Conservation (phyloP, 2,797 vertebrate species). For the Centropyge bicolor region DNA sequence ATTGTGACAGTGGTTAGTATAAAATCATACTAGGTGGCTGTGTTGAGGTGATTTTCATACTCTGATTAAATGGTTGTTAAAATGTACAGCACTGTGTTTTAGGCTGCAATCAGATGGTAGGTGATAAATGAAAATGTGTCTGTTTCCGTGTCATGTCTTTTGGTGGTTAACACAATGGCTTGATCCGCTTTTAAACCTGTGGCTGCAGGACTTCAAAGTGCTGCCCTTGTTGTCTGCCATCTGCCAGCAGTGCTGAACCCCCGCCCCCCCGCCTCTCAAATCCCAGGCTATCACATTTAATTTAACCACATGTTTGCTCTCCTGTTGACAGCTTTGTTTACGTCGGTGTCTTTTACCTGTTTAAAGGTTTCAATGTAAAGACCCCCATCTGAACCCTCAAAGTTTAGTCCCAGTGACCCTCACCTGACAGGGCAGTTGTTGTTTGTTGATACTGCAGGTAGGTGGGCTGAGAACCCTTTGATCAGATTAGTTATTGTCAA, state of each 20-base stretch:
- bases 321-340: slow-evolving; percentile 37
- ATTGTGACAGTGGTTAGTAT: background rate
- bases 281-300: slow-evolving; percentile 26
- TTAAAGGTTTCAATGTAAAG: background rate
- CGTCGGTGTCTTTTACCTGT: slow-evolving; percentile 1
- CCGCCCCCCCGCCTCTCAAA: slow-evolving; percentile 2
- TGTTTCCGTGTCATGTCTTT: slow-evolving; percentile 10
- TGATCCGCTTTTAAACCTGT: slow-evolving; percentile 79
- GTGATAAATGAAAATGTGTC: background rate
- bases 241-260: slow-evolving; percentile 64
- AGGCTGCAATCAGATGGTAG: background rate
- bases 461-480: slow-evolving; percentile 10
- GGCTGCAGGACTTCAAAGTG: slow-evolving; percentile 69
- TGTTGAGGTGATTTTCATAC: background rate
- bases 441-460: slow-evolving; percentile 13
- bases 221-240: slow-evolving; percentile 68
- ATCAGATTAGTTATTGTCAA: background rate
- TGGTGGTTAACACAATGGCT: slow-evolving; percentile 59
- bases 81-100: background rate
- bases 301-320: slow-evolving; percentile 32
- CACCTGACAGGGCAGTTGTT: background rate
- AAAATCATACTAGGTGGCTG: background rate
- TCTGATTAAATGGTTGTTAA: accelerated
- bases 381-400: background rate
- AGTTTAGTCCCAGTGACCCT: slow-evolving; percentile 3